Conservation (phyloP, 2,797 vertebrate species). For the Botia almorhae region DNA sequence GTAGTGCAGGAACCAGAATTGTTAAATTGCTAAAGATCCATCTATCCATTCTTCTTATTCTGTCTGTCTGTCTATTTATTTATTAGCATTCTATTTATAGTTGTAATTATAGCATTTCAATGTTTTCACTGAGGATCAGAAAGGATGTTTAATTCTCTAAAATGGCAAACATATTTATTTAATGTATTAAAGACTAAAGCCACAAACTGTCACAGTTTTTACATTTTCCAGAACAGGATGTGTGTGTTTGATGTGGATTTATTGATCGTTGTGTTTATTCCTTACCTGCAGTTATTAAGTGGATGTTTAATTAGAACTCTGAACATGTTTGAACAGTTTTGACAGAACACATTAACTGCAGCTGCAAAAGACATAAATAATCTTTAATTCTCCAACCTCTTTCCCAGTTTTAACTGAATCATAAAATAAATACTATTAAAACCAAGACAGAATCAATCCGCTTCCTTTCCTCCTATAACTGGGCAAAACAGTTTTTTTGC, state of each 20-base stretch:
- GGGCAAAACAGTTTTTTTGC: neutral
- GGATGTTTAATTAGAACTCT: neutral
- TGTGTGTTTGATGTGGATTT: neutral
- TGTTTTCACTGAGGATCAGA: neutral
- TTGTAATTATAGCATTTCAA: neutral
- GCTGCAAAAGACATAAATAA: neutral
- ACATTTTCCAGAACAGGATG: neutral
- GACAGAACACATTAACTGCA: neutral
- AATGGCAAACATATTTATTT: neutral
- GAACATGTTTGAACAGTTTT: neutral
- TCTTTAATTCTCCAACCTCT: neutral
- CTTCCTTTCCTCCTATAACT: neutral
- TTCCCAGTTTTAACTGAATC: neutral
- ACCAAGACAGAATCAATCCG: neutral
- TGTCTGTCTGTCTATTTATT: neutral
- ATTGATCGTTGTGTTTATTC: slow-evolving; percentile 2
- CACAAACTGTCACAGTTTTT: neutral
- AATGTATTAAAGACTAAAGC: neutral
- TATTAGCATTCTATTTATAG: neutral
- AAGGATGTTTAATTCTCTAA: too few species aligned
- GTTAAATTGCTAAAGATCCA: too few species aligned
- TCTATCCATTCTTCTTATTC: too few species aligned
- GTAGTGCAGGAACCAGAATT: too few species aligned
- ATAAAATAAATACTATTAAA: neutral
- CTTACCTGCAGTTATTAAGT: neutral